phyloP scores from a whole-genome alignment of 1,140 invertebrate genomes.

The Eumaeus atala region DNA sequence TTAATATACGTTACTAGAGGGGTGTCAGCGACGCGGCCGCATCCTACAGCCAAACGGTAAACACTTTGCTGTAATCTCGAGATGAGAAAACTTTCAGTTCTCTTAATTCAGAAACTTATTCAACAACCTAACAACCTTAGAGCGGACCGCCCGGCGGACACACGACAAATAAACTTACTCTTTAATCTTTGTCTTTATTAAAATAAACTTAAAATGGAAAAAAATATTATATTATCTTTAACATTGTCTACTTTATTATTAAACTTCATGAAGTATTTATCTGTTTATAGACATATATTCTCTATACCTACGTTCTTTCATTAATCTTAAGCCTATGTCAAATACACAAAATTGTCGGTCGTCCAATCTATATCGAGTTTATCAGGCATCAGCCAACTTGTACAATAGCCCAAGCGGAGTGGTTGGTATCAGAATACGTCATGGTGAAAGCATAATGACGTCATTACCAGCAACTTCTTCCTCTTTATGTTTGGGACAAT shows the following conservation, averaged over 20 bases:
- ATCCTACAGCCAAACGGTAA: slow-evolving; percentile 71
- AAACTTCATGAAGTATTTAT: too few species aligned
- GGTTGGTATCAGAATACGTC: too few species aligned
- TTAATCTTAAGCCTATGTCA: too few species aligned
- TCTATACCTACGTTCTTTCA: not conserved
- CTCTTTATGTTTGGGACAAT: too few species aligned
- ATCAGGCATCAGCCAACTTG: too few species aligned
- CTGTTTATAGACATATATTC: slow-evolving; percentile 3
- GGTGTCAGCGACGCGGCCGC: slow-evolving; percentile 54
- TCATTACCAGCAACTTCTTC: too few species aligned
- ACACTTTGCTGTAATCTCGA: slow-evolving; percentile 75
- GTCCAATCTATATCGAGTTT: too few species aligned
- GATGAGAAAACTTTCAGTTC: slow-evolving; percentile 76
- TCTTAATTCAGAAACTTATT: slow-evolving; percentile 76
- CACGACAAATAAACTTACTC: slow-evolving; percentile 66
- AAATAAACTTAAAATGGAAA: slow-evolving; percentile 33
- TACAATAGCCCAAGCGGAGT: too few species aligned
- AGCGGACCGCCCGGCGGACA: slow-evolving; percentile 64
- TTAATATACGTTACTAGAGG: slow-evolving; percentile 36
- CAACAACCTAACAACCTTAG: slow-evolving; percentile 73
- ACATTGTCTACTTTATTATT: too few species aligned
- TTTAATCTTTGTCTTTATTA: slow-evolving; percentile 62
- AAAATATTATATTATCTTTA: too few species aligned
- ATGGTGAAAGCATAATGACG: too few species aligned
- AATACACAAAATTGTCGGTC: too few species aligned